Evolutionary conservation across 2,797 vertebrate genomes (phyloP).

Genomic region (Garrulus glandarius): DNA sequence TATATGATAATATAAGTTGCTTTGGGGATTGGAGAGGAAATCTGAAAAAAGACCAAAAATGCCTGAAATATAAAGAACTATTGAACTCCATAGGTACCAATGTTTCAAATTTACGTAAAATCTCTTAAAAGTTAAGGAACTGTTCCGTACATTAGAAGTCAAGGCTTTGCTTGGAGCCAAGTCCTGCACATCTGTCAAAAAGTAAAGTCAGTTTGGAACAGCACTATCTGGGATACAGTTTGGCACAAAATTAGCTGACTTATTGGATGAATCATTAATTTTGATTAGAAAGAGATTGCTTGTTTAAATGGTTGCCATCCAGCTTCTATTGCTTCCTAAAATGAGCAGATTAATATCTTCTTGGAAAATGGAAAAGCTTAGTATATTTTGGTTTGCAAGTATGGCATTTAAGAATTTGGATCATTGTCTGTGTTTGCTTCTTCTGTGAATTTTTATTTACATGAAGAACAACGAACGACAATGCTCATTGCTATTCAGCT

Average conservation of each 20-base stretch:
- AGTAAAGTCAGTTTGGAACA: background rate
- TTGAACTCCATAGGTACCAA: background rate
- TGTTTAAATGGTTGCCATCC: background rate
- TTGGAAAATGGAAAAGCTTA: background rate
- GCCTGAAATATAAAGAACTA: background rate
- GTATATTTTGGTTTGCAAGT: background rate
- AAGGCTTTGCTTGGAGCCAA: background rate
- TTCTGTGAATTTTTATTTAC: background rate
- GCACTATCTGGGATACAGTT: background rate
- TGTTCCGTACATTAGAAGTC: background rate
- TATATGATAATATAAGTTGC: background rate
- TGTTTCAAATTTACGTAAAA: background rate
- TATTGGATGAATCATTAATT: constrained; percentile 12
- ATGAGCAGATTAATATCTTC: background rate
- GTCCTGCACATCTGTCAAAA: background rate
- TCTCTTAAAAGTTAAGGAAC: background rate
- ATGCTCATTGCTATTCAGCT: background rate
- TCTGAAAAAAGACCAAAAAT: fast-evolving
- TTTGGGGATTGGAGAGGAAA: background rate
- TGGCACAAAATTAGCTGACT: constrained; percentile 13
- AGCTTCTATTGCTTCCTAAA: background rate
- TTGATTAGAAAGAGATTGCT: background rate
- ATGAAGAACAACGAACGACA: background rate
- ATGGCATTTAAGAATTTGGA: background rate
- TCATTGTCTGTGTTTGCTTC: background rate